Evolutionary conservation across 2,113 vertebrate genomes (phyloP).

Genomic region (Bostrychus sinensis): DNA sequence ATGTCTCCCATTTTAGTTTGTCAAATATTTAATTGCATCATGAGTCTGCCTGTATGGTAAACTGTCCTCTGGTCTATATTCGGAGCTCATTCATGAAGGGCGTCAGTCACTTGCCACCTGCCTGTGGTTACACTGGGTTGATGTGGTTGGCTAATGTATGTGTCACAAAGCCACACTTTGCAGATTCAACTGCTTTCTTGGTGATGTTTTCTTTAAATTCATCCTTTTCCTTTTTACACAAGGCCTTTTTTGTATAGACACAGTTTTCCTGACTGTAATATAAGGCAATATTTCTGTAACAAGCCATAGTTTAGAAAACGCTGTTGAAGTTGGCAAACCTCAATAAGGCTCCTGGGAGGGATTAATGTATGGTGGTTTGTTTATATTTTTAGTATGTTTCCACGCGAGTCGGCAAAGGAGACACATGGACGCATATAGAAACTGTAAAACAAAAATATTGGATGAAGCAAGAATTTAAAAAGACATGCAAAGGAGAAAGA

Average conservation of each 20-base stretch:
- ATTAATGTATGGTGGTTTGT: conserved; percentile 50
- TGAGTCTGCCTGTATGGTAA: conserved; percentile 40
- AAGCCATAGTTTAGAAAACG: conserved; percentile 37
- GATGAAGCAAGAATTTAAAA: conserved; percentile 26
- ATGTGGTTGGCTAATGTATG: conserved; percentile 46
- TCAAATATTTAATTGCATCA: conserved; percentile 64
- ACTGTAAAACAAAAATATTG: conserved; percentile 57
- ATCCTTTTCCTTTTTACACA: conserved; percentile 16
- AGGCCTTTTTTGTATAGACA: conserved; percentile 36
- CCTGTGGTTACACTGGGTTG: conserved; percentile 53
- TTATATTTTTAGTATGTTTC: conserved; percentile 50
- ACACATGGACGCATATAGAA: conserved; percentile 56
- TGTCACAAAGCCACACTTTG: conserved; percentile 30
- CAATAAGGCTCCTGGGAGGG: conserved; percentile 28
- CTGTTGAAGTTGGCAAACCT: conserved; percentile 54
- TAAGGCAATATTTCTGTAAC: conserved; percentile 37
- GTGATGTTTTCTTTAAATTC: conserved; percentile 53
- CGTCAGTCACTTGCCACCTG: conserved; percentile 67
- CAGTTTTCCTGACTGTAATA: conserved; percentile 36
- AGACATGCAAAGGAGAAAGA: neutral
- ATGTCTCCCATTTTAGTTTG: conserved; percentile 32
- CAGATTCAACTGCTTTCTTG: conserved; percentile 53
- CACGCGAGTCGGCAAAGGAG: conserved; percentile 38
- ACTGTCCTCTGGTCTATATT: conserved; percentile 34
- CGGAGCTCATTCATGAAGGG: conserved; percentile 49